Conservation (phyloP, 1,140 invertebrate genomes). For the Oscheius sp. region DNA sequence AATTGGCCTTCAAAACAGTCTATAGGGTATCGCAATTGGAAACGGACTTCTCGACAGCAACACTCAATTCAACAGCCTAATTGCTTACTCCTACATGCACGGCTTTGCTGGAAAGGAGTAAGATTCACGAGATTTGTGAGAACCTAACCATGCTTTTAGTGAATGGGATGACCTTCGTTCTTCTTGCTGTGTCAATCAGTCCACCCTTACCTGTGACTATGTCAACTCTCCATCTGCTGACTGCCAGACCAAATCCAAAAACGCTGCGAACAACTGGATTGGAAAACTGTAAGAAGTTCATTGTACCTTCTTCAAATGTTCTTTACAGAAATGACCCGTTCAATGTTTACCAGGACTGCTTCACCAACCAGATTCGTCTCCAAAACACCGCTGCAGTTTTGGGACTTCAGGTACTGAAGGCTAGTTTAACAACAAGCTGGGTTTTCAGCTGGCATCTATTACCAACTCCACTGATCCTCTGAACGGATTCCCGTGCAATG, state of each 20-base stretch:
- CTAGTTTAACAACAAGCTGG: neutral
- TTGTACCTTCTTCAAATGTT: neutral
- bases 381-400: slow-evolving; percentile 5
- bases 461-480: slow-evolving; percentile 28
- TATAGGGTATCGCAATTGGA: slow-evolving; percentile 29
- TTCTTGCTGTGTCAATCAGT: slow-evolving; percentile 18
- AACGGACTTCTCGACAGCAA: slow-evolving; percentile 29
- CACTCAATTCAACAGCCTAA: slow-evolving; percentile 29
- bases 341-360: slow-evolving; percentile 28
- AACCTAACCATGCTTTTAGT: neutral
- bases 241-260: neutral
- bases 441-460: slow-evolving; percentile 10
- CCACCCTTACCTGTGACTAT: slow-evolving; percentile 21
- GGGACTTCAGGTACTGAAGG: neutral
- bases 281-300: neutral
- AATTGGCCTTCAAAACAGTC: neutral
- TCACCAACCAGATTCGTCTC: neutral
- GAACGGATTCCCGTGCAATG: slow-evolving; percentile 27
- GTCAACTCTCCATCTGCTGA: neutral
- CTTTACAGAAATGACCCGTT: slow-evolving; percentile 15
- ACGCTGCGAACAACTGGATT: neutral
- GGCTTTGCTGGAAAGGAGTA: slow-evolving; percentile 31
- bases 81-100: slow-evolving; percentile 25
- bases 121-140: neutral
- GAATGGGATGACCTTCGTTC: slow-evolving; percentile 28